Base-by-base conservation (phyloP, 2,797 vertebrate species). In the Perodicticus potto region DNA sequence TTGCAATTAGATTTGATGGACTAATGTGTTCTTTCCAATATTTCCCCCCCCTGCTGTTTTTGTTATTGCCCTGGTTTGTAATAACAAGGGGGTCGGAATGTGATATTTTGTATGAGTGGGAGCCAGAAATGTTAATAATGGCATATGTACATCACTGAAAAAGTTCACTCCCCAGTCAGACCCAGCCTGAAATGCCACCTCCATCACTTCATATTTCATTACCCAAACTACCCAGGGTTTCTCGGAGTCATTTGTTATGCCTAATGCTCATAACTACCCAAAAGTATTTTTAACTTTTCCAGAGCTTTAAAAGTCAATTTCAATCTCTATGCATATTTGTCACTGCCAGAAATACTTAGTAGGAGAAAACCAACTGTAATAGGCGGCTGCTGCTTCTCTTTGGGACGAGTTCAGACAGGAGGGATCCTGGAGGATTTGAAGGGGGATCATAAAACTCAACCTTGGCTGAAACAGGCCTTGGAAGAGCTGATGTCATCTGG, bases 1-100 rank as follows among this genome's bases (percentile, higher is more conserved):
- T 98, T 97, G 95, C 96, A 97, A 97, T 98, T 98, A 98, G 95
- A 92, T 93, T 97, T 92, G 76, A 96, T 59, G 97, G 98, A 98
- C 96, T 97, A 97, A 98, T 97, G 95, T 93, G 95, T 97, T 97
- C 97, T 98, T 97, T 97, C 93, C 97, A 93, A 96, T 88, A 90
- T 97, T 97, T 32, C 3, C 0, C 77, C 94, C 94, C 90, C 88
- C 96, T 86, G 96, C 96, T 91, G 92, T 67, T 95, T 98, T 96
- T 95, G 83, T 96, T 97, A 20, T 23, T 98, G 96, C 92, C 86
- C 91, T 83, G 89, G 92, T 93, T 86, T 67, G 96, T 97, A 96
- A 96, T 91, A 98, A 96, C 27, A 90, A 96, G 95, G 97, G 96
- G 95, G 95, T 97, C 49, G 84, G 98, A 97, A 97, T 87, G 89